phyloP scores from a whole-genome alignment of 30 jellyfish, hydroid and myxozoan genomes.

The Aurelia sp. region DNA sequence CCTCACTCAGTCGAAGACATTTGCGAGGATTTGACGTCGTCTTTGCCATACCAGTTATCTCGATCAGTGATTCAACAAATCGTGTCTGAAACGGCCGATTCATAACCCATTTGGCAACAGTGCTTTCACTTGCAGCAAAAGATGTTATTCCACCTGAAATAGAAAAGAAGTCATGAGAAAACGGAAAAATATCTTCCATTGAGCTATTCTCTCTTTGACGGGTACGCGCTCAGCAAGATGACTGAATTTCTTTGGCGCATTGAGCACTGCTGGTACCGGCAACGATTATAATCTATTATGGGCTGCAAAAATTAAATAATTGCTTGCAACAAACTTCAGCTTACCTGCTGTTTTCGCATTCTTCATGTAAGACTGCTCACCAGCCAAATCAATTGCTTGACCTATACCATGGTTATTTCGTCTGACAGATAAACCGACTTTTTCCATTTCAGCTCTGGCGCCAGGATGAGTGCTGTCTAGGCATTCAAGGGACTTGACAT shows the following conservation, averaged over 20 bases:
- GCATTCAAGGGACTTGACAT: conserved; percentile 23
- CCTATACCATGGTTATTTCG: conserved; percentile 29
- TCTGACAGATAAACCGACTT: conserved; percentile 29
- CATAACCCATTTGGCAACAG: conserved; percentile 64
- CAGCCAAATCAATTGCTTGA: conserved; percentile 60
- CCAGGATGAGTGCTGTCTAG: conserved; percentile 60
- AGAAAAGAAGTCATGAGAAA: too few relatives aligned
- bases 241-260: too few relatives aligned
- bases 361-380: conserved; percentile 67
- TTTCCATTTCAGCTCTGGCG: conserved; percentile 46
- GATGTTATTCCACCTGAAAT: conserved; percentile 45
- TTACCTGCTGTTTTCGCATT: too few relatives aligned
- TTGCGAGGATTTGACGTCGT: conserved; percentile 18
- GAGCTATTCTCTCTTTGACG: too few relatives aligned
- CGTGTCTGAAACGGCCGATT: conserved; percentile 45
- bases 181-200: too few relatives aligned
- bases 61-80: conserved; percentile 34
- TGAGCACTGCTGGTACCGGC: too few relatives aligned
- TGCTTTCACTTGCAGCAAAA: conserved; percentile 18
- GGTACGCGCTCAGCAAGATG: too few relatives aligned
- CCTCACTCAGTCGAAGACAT: conserved; percentile 36
- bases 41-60: conserved; percentile 8
- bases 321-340: neutral
- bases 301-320: too few relatives aligned
- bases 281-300: too few relatives aligned